phyloP scores from a whole-genome alignment of 2,797 vertebrate species.

The Sitta carolinensis region DNA sequence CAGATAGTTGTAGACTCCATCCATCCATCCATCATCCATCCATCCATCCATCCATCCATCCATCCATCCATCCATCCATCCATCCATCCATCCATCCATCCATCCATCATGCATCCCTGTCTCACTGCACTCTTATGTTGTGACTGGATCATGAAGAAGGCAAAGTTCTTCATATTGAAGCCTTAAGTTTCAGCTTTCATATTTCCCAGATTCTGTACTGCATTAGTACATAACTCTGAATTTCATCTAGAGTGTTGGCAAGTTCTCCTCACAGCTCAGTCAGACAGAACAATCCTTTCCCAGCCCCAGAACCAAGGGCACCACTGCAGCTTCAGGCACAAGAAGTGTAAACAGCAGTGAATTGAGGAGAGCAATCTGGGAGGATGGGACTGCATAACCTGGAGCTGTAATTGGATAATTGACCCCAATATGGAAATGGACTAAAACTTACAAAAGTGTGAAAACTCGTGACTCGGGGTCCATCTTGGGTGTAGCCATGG shows the following conservation, averaged over 20 bases:
- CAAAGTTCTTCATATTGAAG: neutral
- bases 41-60: neutral
- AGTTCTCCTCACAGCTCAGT: neutral
- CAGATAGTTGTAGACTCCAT: accelerated
- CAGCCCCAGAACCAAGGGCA: too few relatives aligned
- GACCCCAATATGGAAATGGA: too few relatives aligned
- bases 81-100: too few relatives aligned
- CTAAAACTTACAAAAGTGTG: too few relatives aligned
- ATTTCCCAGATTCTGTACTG: neutral
- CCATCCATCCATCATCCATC: neutral
- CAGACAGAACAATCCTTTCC: neutral
- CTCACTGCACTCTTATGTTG: neutral
- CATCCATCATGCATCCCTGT: neutral
- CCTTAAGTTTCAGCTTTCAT: neutral
- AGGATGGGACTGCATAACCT: too few relatives aligned
- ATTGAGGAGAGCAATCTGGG: too few relatives aligned
- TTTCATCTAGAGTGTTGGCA: too few relatives aligned
- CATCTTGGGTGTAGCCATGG: too few relatives aligned
- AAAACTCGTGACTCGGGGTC: too few relatives aligned
- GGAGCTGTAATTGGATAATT: too few relatives aligned
- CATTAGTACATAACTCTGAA: neutral
- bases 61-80: neutral
- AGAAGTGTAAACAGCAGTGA: too few relatives aligned
- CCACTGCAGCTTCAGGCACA: too few relatives aligned
- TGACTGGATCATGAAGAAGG: accelerated